Conservation (phyloP, 2,888 invertebrate species). For the Aphrophora alni region DNA sequence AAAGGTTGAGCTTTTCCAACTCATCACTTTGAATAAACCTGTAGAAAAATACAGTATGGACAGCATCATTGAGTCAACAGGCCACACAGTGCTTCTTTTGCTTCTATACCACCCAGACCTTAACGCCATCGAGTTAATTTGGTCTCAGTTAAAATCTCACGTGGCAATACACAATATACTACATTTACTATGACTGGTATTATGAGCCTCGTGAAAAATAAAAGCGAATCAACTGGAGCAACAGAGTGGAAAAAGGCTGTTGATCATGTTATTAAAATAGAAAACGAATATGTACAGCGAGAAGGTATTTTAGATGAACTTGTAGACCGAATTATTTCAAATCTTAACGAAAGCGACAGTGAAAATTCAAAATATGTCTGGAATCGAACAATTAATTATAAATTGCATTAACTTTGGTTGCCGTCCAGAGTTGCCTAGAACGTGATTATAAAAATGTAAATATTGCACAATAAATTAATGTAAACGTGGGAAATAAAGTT, state of each 20-base stretch:
- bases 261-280: constrained; percentile 2
- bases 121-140: not conserved
- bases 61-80: no score
- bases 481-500: not conserved
- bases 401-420: not conserved
- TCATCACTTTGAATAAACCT: not conserved
- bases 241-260: not conserved
- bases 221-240: not conserved
- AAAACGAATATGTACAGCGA: not conserved
- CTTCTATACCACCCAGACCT: not conserved
- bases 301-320: not conserved
- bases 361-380: not conserved
- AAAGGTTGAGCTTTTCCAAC: not conserved
- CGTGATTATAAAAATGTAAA: not conserved
- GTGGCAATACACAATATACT: not conserved
- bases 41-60: not conserved
- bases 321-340: not conserved
- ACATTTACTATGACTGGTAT: not conserved
- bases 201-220: not conserved
- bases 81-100: not conserved
- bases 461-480: not conserved
- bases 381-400: not conserved
- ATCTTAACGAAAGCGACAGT: not conserved
- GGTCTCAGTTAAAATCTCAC: not conserved
- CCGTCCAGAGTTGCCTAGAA: no score